Base-by-base conservation (phyloP, 2,797 vertebrate species). In the Epinephelus malabaricus region DNA sequence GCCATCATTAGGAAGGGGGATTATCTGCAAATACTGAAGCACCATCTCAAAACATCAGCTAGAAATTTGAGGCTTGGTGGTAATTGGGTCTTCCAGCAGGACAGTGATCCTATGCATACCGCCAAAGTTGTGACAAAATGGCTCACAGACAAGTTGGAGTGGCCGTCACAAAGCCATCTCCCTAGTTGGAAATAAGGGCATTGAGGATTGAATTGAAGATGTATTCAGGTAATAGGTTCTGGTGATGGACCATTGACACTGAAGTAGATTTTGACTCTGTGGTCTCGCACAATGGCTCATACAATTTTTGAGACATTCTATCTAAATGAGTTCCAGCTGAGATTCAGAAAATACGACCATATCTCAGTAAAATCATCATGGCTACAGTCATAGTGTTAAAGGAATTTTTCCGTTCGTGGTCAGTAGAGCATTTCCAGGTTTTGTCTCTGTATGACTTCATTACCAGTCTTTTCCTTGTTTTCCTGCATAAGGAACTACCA, bases 211-310 rank as follows among this genome's bases (percentile, higher is more conserved):
- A 77, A 79, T 55, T 45, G 55, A 61, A 77, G 50, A 81, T 73
- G 30, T 72, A 74, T 82, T 72, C 46, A 69, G 53, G 60, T 79
- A 69, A 82, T 76, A 38, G 2, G 0, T 73, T 84, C 75, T 45
- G 45, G 69, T 84, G 72, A 82, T 76, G 80, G 62, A 84, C 69
- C 75, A 76, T 83, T 83, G 77, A 73, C 68, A 64, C 19, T 51
- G 49, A 63, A 83, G 85, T 79, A 63, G 61, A 55, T 80, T 78
- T 76, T 38, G 72, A 67, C 73, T 88, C 23, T 63, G 18, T 56
- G 65, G 47, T 10, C 40, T 10, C 9, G 40, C 9, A 43, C 40
- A 43, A 43, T 43, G 34, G 53, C 19, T 82, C 10, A 4, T 61
- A 46, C 17, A 47, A 17, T 77, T 75, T 74, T 65, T 61, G 5